phyloP scores from a whole-genome alignment of 1,140 invertebrate species.

The Bradynema listronoti region DNA sequence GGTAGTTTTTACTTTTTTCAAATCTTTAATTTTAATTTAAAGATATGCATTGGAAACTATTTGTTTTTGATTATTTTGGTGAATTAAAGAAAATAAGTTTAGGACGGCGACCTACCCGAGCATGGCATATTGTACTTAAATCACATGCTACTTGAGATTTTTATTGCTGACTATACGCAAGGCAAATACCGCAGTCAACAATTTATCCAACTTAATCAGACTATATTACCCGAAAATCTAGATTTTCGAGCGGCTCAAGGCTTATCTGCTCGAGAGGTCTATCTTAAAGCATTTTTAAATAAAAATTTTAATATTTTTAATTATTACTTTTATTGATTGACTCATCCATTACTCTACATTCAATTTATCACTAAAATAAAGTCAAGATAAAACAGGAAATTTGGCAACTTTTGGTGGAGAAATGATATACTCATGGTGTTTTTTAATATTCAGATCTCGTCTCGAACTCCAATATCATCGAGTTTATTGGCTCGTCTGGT shows the following conservation, averaged over 20 bases:
- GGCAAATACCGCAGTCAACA: constrained; percentile 21
- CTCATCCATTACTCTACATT: background rate
- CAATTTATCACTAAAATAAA: background rate
- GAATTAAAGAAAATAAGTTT: no score
- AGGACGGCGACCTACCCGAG: constrained; percentile 28
- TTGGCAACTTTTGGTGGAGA: no score
- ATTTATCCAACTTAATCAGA: constrained; percentile 34
- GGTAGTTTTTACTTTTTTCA: constrained; percentile 29
- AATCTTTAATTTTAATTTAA: no score
- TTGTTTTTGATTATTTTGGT: no score
- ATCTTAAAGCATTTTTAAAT: constrained; percentile 6
- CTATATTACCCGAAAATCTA: constrained; percentile 23
- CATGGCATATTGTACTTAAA: constrained; percentile 38
- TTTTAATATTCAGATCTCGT: constrained; percentile 1
- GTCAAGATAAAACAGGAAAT: background rate
- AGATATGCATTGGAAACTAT: no score
- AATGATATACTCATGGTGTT: background rate
- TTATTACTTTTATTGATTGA: background rate
- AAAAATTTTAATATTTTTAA: background rate
- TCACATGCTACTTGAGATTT: constrained; percentile 23
- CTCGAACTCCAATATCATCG: background rate
- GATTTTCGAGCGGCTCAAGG: constrained; percentile 42
- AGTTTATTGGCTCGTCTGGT: constrained; percentile 22
- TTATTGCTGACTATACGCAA: constrained; percentile 36
- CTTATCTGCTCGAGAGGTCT: constrained; percentile 37